These are phyloP conservation scores for Chamaetylas fuelleborni DNA, from an alignment of 2,113 vertebrate genomes.

Conservation along the genomic window DNA sequence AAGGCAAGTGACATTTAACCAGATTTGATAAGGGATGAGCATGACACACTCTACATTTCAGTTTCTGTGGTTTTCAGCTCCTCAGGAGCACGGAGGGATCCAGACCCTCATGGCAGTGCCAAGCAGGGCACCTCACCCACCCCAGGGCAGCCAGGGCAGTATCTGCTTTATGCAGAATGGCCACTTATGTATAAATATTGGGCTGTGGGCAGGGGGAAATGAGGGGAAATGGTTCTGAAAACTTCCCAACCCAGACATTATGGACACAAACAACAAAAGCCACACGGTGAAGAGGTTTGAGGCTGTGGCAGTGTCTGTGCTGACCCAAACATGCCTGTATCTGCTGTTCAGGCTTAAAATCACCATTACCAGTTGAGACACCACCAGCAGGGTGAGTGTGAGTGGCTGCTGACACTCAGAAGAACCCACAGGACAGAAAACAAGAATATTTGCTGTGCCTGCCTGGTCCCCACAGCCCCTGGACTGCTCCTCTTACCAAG, in stretches of 20 bases:
- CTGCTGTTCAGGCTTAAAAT: background rate
- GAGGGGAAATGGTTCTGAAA: background rate
- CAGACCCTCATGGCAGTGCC: rapidly evolving
- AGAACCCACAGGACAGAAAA: background rate
- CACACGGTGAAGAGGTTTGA: rapidly evolving
- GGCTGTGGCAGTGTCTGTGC: background rate
- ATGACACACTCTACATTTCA: background rate
- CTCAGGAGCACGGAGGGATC: background rate
- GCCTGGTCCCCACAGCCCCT: background rate
- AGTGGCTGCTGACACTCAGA: background rate
- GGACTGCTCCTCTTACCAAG: background rate
- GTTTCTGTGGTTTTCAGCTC: background rate
- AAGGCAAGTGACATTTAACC: background rate
- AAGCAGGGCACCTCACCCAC: background rate
- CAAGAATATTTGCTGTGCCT: background rate
- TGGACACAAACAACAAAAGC: background rate
- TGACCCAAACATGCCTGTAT: background rate
- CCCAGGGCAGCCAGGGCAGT: background rate
- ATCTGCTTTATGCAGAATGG: background rate
- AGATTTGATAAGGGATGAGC: background rate
- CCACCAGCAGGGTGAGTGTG: rapidly evolving
- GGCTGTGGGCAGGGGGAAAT: background rate
- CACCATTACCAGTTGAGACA: rapidly evolving
- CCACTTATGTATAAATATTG: background rate
- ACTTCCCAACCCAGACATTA: background rate